Percentiles rank a stretch among this genome's conserved stretches.
Evolutionary conservation across 2,888 invertebrate species (phyloP).

Genomic region (Latrodectus elegans): DNA sequence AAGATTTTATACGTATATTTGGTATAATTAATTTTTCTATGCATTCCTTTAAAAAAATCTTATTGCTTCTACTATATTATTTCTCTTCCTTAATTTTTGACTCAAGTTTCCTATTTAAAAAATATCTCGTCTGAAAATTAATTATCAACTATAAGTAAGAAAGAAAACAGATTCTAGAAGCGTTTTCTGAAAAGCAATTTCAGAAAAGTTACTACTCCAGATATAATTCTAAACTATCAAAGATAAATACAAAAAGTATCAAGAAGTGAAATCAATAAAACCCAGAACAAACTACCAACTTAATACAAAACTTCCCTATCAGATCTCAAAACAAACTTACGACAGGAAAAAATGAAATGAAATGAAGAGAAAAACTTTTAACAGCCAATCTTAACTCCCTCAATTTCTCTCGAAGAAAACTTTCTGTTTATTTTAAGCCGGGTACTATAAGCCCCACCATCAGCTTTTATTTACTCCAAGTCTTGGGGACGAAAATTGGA

Average conservation of each 20-base stretch:
- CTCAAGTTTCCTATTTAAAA: too few species aligned
- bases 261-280: slow-evolving; percentile 54
- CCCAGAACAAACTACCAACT: slow-evolving; percentile 51
- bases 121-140: too few species aligned
- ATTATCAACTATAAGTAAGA: too few species aligned
- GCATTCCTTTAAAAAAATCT: too few species aligned
- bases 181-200: slow-evolving; percentile 46
- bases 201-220: slow-evolving; percentile 33
- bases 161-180: too few species aligned
- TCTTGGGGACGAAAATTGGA: slow-evolving; percentile 59
- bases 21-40: too few species aligned
- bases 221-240: slow-evolving; percentile 59
- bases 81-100: too few species aligned
- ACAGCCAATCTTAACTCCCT: slow-evolving; percentile 65
- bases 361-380: slow-evolving; percentile 38
- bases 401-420: slow-evolving; percentile 43
- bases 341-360: slow-evolving; percentile 18
- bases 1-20: too few species aligned
- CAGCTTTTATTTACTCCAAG: slow-evolving; percentile 57
- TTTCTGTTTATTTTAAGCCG: slow-evolving; percentile 67
- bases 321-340: slow-evolving; percentile 59
- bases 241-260: slow-evolving; percentile 57
- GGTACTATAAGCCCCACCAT: slow-evolving; percentile 39
- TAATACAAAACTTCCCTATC: slow-evolving; percentile 58
- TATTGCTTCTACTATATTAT: too few species aligned